Percentiles rank a stretch among this genome's conserved stretches.
These are phyloP conservation scores for Trachymyrmex septentrionalis DNA, from an alignment of 1,140 invertebrate genomes.

Conservation along the genomic window DNA sequence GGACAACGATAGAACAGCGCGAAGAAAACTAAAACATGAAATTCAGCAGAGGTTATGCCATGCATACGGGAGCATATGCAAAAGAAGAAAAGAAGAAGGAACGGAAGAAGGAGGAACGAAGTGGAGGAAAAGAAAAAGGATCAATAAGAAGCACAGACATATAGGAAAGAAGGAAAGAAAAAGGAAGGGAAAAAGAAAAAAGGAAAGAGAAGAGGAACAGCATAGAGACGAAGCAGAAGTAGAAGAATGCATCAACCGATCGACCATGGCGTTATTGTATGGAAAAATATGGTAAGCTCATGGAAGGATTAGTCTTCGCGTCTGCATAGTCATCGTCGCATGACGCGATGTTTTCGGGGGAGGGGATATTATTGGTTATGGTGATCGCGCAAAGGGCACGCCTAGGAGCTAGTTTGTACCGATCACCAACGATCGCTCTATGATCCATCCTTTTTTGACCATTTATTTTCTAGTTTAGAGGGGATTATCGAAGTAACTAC, in stretches of 20 bases:
- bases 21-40: slow-evolving; percentile 21
- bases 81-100: neutral
- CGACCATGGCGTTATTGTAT: slow-evolving; percentile 74
- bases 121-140: slow-evolving; percentile 5
- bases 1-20: neutral
- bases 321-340: slow-evolving; percentile 74
- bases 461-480: neutral
- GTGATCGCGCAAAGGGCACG: slow-evolving; percentile 76
- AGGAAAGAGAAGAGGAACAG: slow-evolving; percentile 17
- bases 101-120: neutral
- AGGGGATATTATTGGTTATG: slow-evolving; percentile 76
- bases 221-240: slow-evolving; percentile 9
- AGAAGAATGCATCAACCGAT: slow-evolving; percentile 61
- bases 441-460: neutral
- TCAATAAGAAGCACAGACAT: slow-evolving; percentile 3
- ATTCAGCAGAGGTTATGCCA: neutral
- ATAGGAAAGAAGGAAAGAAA: slow-evolving; percentile 29
- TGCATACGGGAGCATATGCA: neutral
- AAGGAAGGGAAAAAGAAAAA: slow-evolving; percentile 26
- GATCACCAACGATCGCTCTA: slow-evolving; percentile 33
- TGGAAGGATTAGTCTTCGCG: slow-evolving; percentile 73
- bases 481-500: too few species aligned
- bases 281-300: slow-evolving; percentile 79
- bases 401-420: slow-evolving; percentile 73
- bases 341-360: slow-evolving; percentile 69